Evolutionary conservation across 2,113 vertebrate species (phyloP).

Genomic region (Peromyscus leucopus): DNA sequence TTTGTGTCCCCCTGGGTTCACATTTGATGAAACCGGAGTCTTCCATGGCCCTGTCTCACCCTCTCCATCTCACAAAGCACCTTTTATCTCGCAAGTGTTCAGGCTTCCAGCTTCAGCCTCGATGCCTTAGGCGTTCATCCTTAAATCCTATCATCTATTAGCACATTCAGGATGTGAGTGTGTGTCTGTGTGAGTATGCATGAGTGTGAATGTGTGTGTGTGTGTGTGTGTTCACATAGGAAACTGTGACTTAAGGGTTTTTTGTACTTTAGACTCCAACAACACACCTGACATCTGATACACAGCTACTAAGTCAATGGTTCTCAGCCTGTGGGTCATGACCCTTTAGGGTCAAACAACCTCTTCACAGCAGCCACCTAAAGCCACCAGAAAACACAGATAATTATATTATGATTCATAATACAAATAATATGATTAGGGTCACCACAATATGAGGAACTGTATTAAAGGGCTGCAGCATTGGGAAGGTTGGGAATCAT

Average conservation of each 20-base stretch:
- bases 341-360: rapidly evolving
- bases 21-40: neutral
- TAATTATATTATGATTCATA: neutral
- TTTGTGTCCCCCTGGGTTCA: neutral
- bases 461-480: neutral
- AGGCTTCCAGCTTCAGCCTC: neutral
- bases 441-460: neutral
- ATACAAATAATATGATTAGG: neutral
- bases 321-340: neutral
- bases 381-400: neutral
- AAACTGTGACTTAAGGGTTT: slow-evolving; percentile 17
- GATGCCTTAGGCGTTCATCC: too few species aligned
- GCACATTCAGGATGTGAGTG: neutral
- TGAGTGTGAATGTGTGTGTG: neutral
- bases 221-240: neutral
- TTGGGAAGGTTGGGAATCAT: neutral
- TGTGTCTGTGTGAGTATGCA: neutral
- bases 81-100: neutral
- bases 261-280: slow-evolving; percentile 53
- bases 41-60: neutral
- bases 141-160: neutral
- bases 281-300: neutral
- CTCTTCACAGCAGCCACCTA: too few species aligned
- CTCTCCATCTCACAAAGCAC: neutral
- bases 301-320: neutral